Evolutionary conservation across 2,888 invertebrate genomes (phyloP).

Genomic region (Drosophila robusta): DNA sequence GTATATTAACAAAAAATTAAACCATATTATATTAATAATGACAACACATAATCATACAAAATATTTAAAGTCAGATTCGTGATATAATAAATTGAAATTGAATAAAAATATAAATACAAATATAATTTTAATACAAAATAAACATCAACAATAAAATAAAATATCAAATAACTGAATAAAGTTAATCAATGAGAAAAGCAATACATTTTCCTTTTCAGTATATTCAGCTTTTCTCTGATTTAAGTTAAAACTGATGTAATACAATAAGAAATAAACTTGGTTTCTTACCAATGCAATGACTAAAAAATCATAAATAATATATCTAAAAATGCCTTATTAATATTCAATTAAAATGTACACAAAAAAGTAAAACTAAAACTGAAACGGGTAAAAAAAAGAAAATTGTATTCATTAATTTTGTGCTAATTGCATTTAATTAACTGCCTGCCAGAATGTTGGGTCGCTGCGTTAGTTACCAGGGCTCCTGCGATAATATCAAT

Average conservation of each 20-base stretch:
- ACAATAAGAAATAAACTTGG: background rate
- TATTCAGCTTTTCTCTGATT: too few relatives aligned
- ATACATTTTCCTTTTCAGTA: too few relatives aligned
- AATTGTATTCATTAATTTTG: background rate
- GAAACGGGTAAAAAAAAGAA: background rate
- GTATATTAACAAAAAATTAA: background rate
- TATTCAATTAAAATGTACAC: background rate
- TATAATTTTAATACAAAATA: background rate
- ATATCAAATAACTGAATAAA: too few relatives aligned
- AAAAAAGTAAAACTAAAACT: background rate
- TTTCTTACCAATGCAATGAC: background rate
- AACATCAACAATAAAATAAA: too few relatives aligned
- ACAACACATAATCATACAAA: background rate
- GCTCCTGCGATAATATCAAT: conserved; percentile 91
- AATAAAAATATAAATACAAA: background rate
- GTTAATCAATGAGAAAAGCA: too few relatives aligned
- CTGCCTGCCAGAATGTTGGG: conserved; percentile 80
- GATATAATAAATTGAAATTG: too few relatives aligned
- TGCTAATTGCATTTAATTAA: conserved; percentile 8
- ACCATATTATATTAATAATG: background rate
- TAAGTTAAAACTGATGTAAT: too few relatives aligned
- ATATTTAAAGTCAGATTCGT: background rate
- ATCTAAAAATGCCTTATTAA: background rate
- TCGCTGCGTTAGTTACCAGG: conserved; percentile 87
- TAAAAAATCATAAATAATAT: background rate